Conservation (phyloP, 2,888 invertebrate genomes). For the Lasioglossum leucozonium region DNA sequence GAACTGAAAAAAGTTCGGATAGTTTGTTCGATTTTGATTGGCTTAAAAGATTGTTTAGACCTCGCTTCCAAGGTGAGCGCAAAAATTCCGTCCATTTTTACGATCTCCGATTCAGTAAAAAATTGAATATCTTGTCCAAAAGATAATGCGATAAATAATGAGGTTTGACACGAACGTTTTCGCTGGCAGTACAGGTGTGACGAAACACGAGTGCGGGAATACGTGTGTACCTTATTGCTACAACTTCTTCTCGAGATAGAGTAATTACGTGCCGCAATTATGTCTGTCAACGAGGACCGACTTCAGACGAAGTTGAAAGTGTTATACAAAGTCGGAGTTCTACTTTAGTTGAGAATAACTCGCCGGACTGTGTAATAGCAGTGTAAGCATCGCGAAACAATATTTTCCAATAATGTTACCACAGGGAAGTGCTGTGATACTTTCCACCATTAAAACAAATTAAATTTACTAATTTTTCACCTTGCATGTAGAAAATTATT, state of each 20-base stretch:
- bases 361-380: neutral
- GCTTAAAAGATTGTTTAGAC: neutral
- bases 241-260: conserved; percentile 8
- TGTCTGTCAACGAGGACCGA: conserved; percentile 2
- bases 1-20: neutral
- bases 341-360: neutral
- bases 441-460: neutral
- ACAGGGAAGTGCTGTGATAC: neutral
- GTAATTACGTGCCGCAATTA: conserved; percentile 56
- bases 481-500: neutral
- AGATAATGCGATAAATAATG: neutral
- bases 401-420: neutral
- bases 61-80: neutral
- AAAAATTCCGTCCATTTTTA: neutral
- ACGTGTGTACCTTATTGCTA: conserved; percentile 9
- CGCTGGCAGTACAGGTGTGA: neutral
- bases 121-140: neutral
- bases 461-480: neutral
- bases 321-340: neutral
- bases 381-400: neutral
- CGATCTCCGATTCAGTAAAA: neutral
- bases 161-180: conserved; percentile 8
- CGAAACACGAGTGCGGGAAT: conserved; percentile 16
- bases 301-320: neutral
- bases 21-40: neutral